Evolutionary conservation across 2,797 vertebrate genomes (phyloP).

Genomic region (Eulemur coronatus): DNA sequence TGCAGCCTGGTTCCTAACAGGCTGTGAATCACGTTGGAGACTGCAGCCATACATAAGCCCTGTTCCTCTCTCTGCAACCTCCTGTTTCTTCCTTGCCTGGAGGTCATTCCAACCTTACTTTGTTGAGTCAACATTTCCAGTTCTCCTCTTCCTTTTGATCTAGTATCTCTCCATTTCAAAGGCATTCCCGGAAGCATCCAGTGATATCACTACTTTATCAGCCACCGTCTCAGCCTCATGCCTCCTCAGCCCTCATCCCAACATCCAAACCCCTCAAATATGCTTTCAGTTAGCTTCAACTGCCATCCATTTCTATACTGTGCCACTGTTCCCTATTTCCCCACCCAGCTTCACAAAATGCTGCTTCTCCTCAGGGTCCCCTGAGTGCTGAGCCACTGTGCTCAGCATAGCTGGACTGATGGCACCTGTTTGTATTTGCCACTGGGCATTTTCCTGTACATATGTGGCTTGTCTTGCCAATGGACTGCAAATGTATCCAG

Average conservation of each 20-base stretch:
- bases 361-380: neutral
- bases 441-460: neutral
- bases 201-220: neutral
- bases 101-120: neutral
- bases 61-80: neutral
- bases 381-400: neutral
- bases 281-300: neutral
- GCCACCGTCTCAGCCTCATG: neutral
- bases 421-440: neutral
- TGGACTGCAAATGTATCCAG: neutral
- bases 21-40: no score
- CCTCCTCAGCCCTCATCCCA: neutral
- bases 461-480: no score
- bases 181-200: neutral
- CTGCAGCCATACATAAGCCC: neutral
- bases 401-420: neutral
- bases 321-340: neutral
- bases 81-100: neutral
- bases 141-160: neutral
- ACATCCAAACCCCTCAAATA: neutral
- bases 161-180: neutral
- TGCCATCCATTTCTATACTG: neutral
- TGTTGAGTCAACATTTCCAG: neutral
- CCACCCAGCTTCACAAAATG: accelerated
- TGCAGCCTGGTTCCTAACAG: no score